A percentile compares a stretch with the other conserved stretches of the same genome.
phyloP scores from a whole-genome alignment of 2,888 invertebrate species.

The Tridacna gigas region DNA sequence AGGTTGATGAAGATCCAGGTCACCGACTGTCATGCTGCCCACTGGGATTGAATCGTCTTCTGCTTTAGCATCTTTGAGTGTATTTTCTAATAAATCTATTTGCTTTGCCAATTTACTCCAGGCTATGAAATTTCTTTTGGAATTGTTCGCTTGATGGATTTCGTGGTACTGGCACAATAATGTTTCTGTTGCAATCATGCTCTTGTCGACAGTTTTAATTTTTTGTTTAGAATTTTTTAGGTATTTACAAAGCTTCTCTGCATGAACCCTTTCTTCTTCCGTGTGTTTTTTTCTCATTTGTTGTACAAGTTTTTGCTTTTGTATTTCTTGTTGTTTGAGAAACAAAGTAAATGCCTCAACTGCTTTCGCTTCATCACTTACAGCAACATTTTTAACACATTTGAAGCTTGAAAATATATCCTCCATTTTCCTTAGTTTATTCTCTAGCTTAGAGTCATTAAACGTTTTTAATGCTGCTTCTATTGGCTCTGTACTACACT shows the following conservation, averaged over 20 bases:
- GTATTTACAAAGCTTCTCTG: neutral
- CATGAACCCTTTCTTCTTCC: neutral
- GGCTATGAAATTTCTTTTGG: conserved; percentile 2
- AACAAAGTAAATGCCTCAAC: neutral
- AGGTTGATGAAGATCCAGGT: neutral
- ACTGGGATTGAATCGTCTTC: neutral
- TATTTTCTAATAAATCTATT: neutral
- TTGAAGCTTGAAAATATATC: neutral
- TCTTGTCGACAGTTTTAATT: neutral
- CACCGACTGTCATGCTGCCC: neutral
- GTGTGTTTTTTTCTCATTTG: neutral
- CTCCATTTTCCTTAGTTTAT: neutral
- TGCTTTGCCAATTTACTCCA: neutral
- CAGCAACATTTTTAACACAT: too few species aligned
- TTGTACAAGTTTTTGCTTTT: neutral
- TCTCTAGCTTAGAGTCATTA: neutral
- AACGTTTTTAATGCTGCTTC: neutral
- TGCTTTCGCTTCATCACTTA: neutral
- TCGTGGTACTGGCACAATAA: neutral
- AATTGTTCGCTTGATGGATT: neutral
- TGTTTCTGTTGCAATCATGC: neutral
- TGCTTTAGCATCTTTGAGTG: neutral
- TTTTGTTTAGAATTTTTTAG: neutral
- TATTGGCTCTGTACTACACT: neutral
- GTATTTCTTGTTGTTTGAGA: neutral